phyloP scores from a whole-genome alignment of 2,888 invertebrate genomes.

The Herminia tarsipennalis region DNA sequence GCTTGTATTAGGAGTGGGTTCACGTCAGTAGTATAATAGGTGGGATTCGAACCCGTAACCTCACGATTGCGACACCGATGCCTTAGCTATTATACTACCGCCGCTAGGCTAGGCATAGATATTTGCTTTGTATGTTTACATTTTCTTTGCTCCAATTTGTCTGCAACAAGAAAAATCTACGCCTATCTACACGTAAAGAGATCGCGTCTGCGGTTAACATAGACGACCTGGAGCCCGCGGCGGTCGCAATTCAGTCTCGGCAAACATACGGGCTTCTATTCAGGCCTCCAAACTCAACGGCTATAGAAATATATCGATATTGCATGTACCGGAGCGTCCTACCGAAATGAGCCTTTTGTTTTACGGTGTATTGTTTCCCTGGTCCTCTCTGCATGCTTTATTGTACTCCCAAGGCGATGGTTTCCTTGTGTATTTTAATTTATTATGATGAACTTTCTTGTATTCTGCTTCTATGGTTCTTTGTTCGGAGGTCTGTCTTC shows the following conservation, averaged over 20 bases:
- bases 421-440: slow-evolving; percentile 41
- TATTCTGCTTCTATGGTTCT: not conserved
- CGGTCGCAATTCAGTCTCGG: slow-evolving; percentile 62
- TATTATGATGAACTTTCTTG: slow-evolving; percentile 24
- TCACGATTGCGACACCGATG: too few relatives aligned
- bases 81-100: too few relatives aligned
- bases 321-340: slow-evolving; percentile 54
- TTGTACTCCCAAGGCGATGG: slow-evolving; percentile 37
- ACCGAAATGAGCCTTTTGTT: slow-evolving; percentile 65
- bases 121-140: not conserved
- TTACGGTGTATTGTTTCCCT: slow-evolving; percentile 55
- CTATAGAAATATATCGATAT: slow-evolving; percentile 60
- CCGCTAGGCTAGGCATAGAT: too few relatives aligned
- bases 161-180: slow-evolving; percentile 20
- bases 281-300: slow-evolving; percentile 38
- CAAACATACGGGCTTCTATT: slow-evolving; percentile 54
- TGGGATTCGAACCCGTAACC: too few relatives aligned
- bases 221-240: slow-evolving; percentile 57
- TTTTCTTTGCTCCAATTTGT: slow-evolving; percentile 15
- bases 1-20: too few relatives aligned
- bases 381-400: slow-evolving; percentile 41
- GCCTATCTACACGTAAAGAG: slow-evolving; percentile 30
- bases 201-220: slow-evolving; percentile 35
- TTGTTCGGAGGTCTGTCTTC: not conserved
- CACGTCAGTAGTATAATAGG: too few relatives aligned